Conservation (phyloP, 2,797 vertebrate species). For the Myiotriccus ornatus region DNA sequence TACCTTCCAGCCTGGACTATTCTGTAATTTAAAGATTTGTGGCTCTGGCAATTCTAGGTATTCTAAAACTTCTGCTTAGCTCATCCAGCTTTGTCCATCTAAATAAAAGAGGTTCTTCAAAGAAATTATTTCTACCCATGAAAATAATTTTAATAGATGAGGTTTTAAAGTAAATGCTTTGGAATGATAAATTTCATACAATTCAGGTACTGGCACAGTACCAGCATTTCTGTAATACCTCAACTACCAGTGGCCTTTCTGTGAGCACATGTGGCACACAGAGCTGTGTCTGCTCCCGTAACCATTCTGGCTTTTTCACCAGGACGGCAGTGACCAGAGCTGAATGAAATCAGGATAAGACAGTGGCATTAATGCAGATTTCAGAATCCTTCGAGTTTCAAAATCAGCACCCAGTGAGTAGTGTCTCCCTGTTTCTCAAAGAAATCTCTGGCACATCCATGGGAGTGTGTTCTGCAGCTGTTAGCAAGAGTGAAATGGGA, state of each 20-base stretch:
- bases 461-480: neutral
- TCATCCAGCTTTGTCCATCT: neutral
- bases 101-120: neutral
- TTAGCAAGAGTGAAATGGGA: neutral
- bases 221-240: neutral
- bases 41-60: neutral
- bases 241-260: neutral
- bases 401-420: neutral
- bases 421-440: neutral
- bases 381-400: neutral
- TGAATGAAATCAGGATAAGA: neutral
- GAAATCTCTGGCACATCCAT: neutral
- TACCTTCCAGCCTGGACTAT: neutral
- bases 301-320: neutral
- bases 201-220: neutral
- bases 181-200: neutral
- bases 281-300: neutral
- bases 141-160: neutral
- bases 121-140: neutral
- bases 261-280: fast-evolving
- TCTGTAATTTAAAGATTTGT: neutral
- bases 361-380: neutral
- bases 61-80: neutral
- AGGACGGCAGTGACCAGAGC: neutral
- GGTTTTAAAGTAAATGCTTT: neutral